Evolutionary conservation across 2,888 invertebrate species (phyloP), one percentile per base, ranked within the genome.

Genomic region (Pandemis corylana): DNA sequence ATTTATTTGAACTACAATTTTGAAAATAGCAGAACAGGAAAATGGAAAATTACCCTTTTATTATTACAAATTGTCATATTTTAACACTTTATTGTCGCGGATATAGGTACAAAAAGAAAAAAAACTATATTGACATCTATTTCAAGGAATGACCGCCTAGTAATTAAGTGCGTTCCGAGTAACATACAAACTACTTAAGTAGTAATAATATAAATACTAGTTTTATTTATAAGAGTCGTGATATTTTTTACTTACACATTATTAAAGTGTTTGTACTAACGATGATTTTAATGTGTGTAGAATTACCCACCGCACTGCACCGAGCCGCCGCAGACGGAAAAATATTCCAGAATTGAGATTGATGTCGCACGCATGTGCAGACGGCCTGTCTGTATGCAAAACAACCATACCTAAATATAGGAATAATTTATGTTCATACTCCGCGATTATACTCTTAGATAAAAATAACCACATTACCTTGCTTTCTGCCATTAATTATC

Each of bases 281-380:
- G 12, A 56, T 51, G 20, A 51, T 13, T 51, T 51, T 13, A 51
- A 6, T 51, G n/a, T n/a, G 20, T 9, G 59, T 59, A 59, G 10
- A 59, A 28, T 28, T 9, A 20, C 46, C 15, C 72, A 46, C 65
- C 59, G 49, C 67, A 28, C 41, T 28, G 56, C 73, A 15, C 42
- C n/a, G 46, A 64, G 15, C 49, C 67, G 68, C 59, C 62, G 85
- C 90, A 92, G 91, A 93, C 93, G 86, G 89, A 93, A 94, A 94
- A 94, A 94, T 93, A 93, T 93, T 93, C 90, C 87, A 91, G 92
- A 93, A 94, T 93, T 93, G 92, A 94, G 93, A 94, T 94, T 91
- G 92, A 94, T 94, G 93, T 91, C 87, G 89, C 92, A 91, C 93
- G 93, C 94, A 93, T 93, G 94, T 93, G 93, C 92, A 93, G 93